phyloP scores from a whole-genome alignment of 2,888 invertebrate genomes.

The Limnephilus lunatus region DNA sequence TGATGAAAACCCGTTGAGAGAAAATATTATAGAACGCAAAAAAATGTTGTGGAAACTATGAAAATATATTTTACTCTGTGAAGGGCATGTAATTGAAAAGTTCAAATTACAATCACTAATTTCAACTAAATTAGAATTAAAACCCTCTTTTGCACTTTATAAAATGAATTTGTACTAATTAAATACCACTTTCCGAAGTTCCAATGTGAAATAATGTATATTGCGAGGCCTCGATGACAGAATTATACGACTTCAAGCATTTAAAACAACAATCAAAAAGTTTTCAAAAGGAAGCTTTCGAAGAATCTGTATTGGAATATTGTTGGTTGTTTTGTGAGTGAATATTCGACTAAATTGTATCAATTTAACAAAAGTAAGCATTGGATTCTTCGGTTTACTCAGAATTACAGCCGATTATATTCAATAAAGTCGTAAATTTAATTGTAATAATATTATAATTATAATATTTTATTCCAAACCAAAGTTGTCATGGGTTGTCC shows the following conservation, averaged over 20 bases:
- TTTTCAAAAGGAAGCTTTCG: not conserved
- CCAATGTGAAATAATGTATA: not conserved
- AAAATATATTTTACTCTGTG: not conserved
- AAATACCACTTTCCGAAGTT: not conserved
- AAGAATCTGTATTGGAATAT: not conserved
- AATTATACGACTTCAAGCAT: not conserved
- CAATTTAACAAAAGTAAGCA: not conserved
- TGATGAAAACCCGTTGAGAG: not conserved
- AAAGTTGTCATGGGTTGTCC: too few species aligned
- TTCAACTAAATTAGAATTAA: not conserved
- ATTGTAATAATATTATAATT: not conserved
- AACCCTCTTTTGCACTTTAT: not conserved
- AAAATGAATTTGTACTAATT: not conserved
- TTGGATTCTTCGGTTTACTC: not conserved
- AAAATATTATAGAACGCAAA: too few species aligned
- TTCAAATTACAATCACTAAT: not conserved
- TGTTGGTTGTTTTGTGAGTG: not conserved
- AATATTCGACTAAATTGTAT: not conserved
- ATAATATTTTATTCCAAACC: too few species aligned
- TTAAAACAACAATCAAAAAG: not conserved
- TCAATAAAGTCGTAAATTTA: not conserved
- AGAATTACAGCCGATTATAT: not conserved
- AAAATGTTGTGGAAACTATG: not conserved
- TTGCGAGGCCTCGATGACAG: not conserved
- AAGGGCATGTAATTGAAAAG: not conserved